Evolutionary conservation across 2,797 vertebrate genomes (phyloP), one percentile per base, ranked within the genome.

Genomic region (Morus bassanus): DNA sequence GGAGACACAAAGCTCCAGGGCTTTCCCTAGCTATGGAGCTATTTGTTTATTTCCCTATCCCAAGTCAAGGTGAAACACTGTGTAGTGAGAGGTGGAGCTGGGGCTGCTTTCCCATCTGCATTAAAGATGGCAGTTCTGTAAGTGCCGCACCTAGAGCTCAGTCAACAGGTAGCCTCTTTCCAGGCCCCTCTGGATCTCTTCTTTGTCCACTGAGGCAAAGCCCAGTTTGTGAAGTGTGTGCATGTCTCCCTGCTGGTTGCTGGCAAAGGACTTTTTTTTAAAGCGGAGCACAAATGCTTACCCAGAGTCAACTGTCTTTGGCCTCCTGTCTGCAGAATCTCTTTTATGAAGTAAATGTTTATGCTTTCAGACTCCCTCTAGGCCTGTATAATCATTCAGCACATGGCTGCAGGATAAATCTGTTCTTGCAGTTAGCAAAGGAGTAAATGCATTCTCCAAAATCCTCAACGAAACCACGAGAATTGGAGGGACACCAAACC

Each of bases 401-500:
- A 88, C 92, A 91, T 90, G 96, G 88, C 78, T 96, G 39, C 73
- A 87, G 88, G 86, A 96, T 75, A 91, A 93, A 96, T 96, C 94
- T 96, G 92, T 93, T 91, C 69, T 83, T 91, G 89, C 81, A 65
- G 79, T 96, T 88, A 93, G 91, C 83, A 74, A 75, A 75, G 70
- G 69, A 96, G 73, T 84, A 93, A 95, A 95, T 79, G 82, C 93
- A 53, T 94, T 95, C 94, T 95, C 93, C 85, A 94, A 94, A 90
- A 95, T 88, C 92, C 73, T 95, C 72, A 88, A 14, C 8, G 7
- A 96, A 93, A 95, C 93, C 89, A 91, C 63, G 18, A 94, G 96
- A 96, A 93, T 84, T 95, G 95, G 94, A 96, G 85, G 77, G 69
- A 95, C 83, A 90, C 77, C 93, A 97, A 85, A 91, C 88, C 91